Conservation (phyloP, 2,888 invertebrate genomes). For the Melanostoma scalare region DNA sequence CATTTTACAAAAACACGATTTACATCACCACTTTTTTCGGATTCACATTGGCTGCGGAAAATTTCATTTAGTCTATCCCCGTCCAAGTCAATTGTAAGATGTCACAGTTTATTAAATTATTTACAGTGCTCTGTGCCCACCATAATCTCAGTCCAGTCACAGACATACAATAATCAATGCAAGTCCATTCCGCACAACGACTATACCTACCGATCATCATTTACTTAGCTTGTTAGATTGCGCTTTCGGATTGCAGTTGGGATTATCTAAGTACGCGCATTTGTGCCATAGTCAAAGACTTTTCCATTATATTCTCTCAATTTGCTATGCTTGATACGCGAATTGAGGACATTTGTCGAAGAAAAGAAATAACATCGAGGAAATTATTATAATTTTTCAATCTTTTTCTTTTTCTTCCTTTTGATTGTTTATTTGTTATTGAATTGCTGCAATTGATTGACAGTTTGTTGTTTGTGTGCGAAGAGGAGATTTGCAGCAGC, state of each 20-base stretch:
- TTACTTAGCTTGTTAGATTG: constrained; percentile 47
- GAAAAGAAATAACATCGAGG: constrained; percentile 24
- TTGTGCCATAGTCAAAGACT: constrained; percentile 41
- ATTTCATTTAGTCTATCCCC: constrained; percentile 15
- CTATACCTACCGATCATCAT: constrained; percentile 21
- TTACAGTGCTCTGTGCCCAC: constrained; percentile 10
- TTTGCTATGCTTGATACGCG: constrained; percentile 21
- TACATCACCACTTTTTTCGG: too few species aligned
- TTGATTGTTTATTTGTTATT: constrained; percentile 55
- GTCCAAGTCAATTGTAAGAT: constrained; percentile 23
- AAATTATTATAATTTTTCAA: too few species aligned
- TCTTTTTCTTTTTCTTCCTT: constrained; percentile 15
- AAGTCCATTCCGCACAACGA: constrained; percentile 22
- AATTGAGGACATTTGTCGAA: constrained; percentile 56
- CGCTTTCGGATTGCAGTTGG: constrained; percentile 30
- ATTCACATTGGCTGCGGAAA: neutral
- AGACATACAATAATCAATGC: constrained; percentile 69
- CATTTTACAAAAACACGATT: too few species aligned
- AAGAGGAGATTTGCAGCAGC: neutral
- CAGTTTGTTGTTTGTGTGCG: constrained; percentile 39
- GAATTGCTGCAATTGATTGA: constrained; percentile 67
- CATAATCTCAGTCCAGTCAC: constrained; percentile 10
- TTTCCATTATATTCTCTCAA: constrained; percentile 30
- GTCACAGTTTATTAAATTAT: constrained; percentile 64
- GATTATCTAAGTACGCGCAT: constrained; percentile 54